Percentiles rank a stretch among this genome's conserved stretches.
Conservation (phyloP, 2,888 invertebrate genomes). For the Epirrhoe alternata region DNA sequence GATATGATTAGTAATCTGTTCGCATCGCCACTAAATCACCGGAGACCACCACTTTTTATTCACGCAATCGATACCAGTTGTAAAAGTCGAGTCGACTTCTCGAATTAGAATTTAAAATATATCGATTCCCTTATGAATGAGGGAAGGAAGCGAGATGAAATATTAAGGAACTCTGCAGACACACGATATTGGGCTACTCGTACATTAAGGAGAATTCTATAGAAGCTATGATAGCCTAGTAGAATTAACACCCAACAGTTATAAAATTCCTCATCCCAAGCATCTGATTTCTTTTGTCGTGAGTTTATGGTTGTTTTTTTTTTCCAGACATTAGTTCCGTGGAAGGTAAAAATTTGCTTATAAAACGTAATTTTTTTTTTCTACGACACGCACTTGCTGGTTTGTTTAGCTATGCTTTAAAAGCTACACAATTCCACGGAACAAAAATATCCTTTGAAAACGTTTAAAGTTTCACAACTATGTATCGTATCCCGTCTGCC, state of each 20-base stretch:
- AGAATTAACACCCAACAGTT: no score
- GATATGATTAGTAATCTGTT: conserved; percentile 30
- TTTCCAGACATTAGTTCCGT: no score
- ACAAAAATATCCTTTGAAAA: background rate
- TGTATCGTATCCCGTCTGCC: conserved; percentile 41
- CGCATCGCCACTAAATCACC: conserved; percentile 47
- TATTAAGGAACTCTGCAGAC: conserved; percentile 40
- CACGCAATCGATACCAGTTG: conserved; percentile 71
- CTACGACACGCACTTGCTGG: no score
- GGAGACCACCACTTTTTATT: conserved; percentile 69
- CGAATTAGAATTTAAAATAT: conserved; percentile 81
- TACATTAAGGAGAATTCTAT: background rate
- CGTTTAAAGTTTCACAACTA: conserved; percentile 18
- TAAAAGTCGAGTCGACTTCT: conserved; percentile 69
- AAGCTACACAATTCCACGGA: background rate
- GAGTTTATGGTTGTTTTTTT: no score
- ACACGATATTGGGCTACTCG: conserved; percentile 21
- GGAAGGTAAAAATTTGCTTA: no score
- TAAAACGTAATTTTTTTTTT: no score
- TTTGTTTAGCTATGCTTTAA: no score
- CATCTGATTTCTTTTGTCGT: no score
- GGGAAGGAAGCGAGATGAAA: conserved; percentile 45
- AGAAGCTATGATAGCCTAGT: no score
- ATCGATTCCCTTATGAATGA: conserved; percentile 73
- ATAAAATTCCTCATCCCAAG: no score